Conservation (phyloP, 1,140 invertebrate species). For the Lordiphosa mommai region DNA sequence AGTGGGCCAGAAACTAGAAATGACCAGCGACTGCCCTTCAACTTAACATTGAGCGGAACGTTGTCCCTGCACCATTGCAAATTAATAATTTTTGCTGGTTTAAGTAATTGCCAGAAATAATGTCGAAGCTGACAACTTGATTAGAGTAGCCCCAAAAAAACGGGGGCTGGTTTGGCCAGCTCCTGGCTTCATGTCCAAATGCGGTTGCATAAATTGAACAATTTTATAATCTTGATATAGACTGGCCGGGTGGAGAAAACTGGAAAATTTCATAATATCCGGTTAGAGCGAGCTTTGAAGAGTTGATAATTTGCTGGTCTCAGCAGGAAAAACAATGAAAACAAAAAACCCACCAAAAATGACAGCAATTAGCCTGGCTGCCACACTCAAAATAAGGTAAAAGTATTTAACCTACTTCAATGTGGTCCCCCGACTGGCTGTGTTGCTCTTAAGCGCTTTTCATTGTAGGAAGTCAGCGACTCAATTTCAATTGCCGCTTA, state of each 20-base stretch:
- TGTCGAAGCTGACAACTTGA: constrained; percentile 65
- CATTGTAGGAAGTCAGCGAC: constrained; percentile 50
- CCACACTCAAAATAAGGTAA: constrained; percentile 64
- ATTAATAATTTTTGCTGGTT: background rate
- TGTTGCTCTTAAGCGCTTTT: constrained; percentile 38
- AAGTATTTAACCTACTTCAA: constrained; percentile 72
- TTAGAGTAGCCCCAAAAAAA: constrained; percentile 27
- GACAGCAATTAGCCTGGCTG: constrained; percentile 61
- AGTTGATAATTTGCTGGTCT: constrained; percentile 76
- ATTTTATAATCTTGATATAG: constrained; percentile 71
- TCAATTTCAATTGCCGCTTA: constrained; percentile 48
- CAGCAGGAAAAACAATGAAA: constrained; percentile 33
- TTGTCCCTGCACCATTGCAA: constrained; percentile 47
- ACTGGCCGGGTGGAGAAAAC: constrained; percentile 35
- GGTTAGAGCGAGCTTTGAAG: constrained; percentile 72
- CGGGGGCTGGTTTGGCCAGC: constrained; percentile 12
- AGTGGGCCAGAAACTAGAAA: constrained; percentile 20
- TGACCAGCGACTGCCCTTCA: constrained; percentile 48
- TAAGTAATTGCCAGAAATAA: constrained; percentile 30
- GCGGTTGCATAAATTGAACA: constrained; percentile 72
- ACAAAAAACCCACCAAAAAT: constrained; percentile 24
- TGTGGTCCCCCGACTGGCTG: background rate
- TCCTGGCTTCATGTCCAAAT: constrained; percentile 9
- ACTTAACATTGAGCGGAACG: constrained; percentile 61
- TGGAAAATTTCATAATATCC: constrained; percentile 75